A percentile compares a stretch with the other conserved stretches of the same genome.
These are phyloP conservation scores for Physella acuta DNA, from an alignment of 1,140 invertebrate genomes.

Conservation along the genomic window DNA sequence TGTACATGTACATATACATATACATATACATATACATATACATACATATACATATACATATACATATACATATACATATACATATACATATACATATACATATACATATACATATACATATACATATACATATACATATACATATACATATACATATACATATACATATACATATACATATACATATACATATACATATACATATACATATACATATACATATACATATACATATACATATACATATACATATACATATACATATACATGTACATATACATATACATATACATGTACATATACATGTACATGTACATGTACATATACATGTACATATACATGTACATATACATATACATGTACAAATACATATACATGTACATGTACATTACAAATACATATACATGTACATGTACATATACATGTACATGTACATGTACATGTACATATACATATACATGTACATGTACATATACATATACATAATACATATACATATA, in stretches of 20 bases:
- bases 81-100: too few species aligned
- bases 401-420: background rate
- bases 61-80: too few species aligned
- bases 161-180: background rate
- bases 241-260: background rate
- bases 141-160: too few species aligned
- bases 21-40: too few species aligned
- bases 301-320: background rate
- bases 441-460: background rate
- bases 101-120: too few species aligned
- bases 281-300: background rate
- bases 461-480: too few species aligned
- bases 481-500: too few species aligned
- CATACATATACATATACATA: too few species aligned
- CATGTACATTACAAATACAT: background rate
- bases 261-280: background rate
- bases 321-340: background rate
- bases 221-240: background rate
- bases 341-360: background rate
- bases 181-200: background rate
- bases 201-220: background rate
- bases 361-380: background rate
- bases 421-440: slow-evolving; percentile 3
- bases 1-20: too few species aligned
- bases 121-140: too few species aligned